phyloP scores from a whole-genome alignment of 2,888 invertebrate species.

The Ptychoptera albimana region DNA sequence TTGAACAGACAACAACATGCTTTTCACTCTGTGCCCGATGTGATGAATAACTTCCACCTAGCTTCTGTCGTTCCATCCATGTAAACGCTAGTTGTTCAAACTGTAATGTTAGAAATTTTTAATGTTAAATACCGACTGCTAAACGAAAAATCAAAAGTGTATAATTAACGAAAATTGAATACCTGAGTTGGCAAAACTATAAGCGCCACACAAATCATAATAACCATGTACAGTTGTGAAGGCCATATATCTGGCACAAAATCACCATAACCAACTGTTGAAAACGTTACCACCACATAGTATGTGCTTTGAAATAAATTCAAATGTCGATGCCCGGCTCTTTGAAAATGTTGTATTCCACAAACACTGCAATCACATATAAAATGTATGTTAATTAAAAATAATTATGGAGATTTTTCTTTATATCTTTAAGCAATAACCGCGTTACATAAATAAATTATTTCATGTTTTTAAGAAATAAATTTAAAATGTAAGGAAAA shows the following conservation, averaged over 20 bases:
- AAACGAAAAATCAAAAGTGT: no score
- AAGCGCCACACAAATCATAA: conserved; percentile 94
- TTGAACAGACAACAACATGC: conserved; percentile 95
- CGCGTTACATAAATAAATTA: no score
- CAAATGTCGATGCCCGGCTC: conserved; percentile 85
- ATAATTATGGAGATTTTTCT: no score
- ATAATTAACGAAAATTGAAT: conserved; percentile 16
- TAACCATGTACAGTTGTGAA: conserved; percentile 92
- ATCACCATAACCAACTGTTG: conserved; percentile 96
- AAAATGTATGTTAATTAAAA: no score
- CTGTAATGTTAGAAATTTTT: conserved; percentile 41
- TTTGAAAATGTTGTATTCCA: conserved; percentile 93
- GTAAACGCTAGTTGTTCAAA: conserved; percentile 95
- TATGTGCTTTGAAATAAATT: conserved; percentile 94
- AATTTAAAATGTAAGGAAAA: no score
- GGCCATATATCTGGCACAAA: conserved; percentile 98
- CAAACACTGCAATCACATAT: conserved; percentile 53
- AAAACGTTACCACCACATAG: conserved; percentile 96
- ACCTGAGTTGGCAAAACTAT: conserved; percentile 96
- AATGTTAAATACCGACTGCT: no score
- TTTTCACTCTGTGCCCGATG: conserved; percentile 93
- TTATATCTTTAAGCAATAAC: no score
- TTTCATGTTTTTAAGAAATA: no score
- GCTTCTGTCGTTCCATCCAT: conserved; percentile 95
- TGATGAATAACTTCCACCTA: conserved; percentile 91